A percentile compares a stretch with the other conserved stretches of the same genome.
These are phyloP conservation scores for Zhengitettix transpicula DNA, from an alignment of 2,888 invertebrate genomes.

Conservation along the genomic window DNA sequence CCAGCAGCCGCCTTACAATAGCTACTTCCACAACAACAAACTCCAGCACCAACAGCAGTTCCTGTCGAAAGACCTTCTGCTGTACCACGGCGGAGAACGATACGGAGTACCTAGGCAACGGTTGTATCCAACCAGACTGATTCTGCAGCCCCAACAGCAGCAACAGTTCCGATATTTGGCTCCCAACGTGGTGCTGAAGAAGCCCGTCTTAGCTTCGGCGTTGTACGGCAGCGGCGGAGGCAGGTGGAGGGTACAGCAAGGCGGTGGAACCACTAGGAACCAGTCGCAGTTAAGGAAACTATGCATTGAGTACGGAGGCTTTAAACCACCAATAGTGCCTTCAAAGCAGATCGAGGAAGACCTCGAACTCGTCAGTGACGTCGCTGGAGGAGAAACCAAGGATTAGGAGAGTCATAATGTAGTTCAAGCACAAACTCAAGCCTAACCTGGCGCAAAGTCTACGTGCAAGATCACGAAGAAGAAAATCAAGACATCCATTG, in stretches of 20 bases:
- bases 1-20: too few species aligned
- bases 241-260: background rate
- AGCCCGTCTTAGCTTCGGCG: too few species aligned
- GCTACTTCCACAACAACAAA: too few species aligned
- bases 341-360: constrained; percentile 64
- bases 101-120: background rate
- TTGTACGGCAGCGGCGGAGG: too few species aligned
- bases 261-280: background rate
- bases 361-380: background rate
- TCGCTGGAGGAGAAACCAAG: background rate
- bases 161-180: background rate
- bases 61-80: too few species aligned
- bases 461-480: too few species aligned
- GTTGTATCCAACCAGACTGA: background rate
- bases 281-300: constrained; percentile 30
- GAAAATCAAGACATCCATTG: too few species aligned
- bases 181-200: background rate
- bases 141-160: background rate
- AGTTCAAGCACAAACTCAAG: too few species aligned
- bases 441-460: too few species aligned
- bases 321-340: constrained; percentile 65
- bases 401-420: too few species aligned
- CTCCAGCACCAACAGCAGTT: too few species aligned
- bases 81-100: too few species aligned
- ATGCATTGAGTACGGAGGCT: constrained; percentile 57